Base-by-base conservation (phyloP, 2,797 vertebrate species). In the Manis pentadactyla region DNA sequence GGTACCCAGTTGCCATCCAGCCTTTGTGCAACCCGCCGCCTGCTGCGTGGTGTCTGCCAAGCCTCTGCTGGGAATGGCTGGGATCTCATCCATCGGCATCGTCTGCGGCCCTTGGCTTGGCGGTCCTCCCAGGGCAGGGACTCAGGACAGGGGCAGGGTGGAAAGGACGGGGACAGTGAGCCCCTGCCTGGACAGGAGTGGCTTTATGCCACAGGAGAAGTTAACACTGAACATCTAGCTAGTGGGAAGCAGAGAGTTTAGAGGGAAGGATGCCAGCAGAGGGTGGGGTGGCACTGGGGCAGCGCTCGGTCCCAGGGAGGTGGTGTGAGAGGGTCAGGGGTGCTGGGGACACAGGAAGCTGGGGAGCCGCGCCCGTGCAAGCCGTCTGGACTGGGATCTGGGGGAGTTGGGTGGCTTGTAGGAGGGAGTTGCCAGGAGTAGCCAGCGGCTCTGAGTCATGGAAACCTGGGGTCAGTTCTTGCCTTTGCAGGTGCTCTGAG, bases 401-500 rank as follows among this genome's bases (percentile, higher is more conserved):
- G 68, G 3, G 42, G 17, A 3, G 23, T 34, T 39, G 37, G n/a
- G 9, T 1, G 17, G 34, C 27, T 4, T 7, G 19, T 42, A 34
- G 34, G 13, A 34, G 29, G 46, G 49, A 1, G 21, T 19, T 17
- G 15, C 5, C 4, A 8, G 49, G 51, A 29, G 37, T 3, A 19
- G 2, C 12, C 46, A 2, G 2, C 53, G 17, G 23, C 21, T 34
- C 7, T 19, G 18, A 4, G 73, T 2, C 3, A 1, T 4, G 3
- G 49, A 27, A 31, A 19, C 39, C 6, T 51, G 66, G 27, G 5
- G 2, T 17, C 2, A 27, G 1, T 9, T 1, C 34, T 39, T 17
- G 3, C 13, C 15, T 13, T 21, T 1, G 15, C 29, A 1, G 0
- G 5, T 3, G 19, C 8, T 25, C 39, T 3, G 68, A 46, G 25